Evolutionary conservation across 1,140 invertebrate species (phyloP), one percentile per base, ranked within the genome.

Genomic region (Galleria mellonella): DNA sequence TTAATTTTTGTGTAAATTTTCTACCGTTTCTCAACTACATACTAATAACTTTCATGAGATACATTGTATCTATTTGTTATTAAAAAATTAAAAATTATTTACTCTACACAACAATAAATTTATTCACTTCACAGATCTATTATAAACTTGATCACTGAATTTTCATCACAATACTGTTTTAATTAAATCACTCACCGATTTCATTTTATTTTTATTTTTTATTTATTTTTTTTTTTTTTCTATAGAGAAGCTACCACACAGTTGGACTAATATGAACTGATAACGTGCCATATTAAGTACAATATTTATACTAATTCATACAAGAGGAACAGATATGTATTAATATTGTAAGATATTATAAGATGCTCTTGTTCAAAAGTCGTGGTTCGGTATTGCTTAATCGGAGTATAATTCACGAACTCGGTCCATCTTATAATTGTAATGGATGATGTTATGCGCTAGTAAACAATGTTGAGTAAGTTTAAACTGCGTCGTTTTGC

Each of bases 251-350:
- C 50, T 58, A 53, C 51, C 45, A 47, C 56, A 47, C 17, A 23
- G 58, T 9, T 43, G 31, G 42, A 48, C 39, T 39, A 52, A 36
- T 61, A 55, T 44, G 41, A n/a, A 77, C 64, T 83, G 78, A 77
- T 72, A 67, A 55, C 35, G 47, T 55, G 35, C 12, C 11, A 37
- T 13, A 37, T 8, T 43, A 27, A 48, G 58, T 58, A 64, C 62
- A 67, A 67, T 83, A 81, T 79, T 69, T 83, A 83, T 83, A 83
- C 59, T 51, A 52, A 56, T 70, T 53, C 49, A 39, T 62, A 59
- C 47, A n/a, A n/a, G n/a, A 23, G 17, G 2, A 23, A 23, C 17
- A 23, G 17, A 23, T 3, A 2, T 23, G 6, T 23, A 23, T 23
- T 23, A 23, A 23, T 23, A 23, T 58, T 54, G 44, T 51, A 57